Evolutionary conservation across 2,888 invertebrate genomes (phyloP).

Genomic region (Tuberolachnus salignus): DNA sequence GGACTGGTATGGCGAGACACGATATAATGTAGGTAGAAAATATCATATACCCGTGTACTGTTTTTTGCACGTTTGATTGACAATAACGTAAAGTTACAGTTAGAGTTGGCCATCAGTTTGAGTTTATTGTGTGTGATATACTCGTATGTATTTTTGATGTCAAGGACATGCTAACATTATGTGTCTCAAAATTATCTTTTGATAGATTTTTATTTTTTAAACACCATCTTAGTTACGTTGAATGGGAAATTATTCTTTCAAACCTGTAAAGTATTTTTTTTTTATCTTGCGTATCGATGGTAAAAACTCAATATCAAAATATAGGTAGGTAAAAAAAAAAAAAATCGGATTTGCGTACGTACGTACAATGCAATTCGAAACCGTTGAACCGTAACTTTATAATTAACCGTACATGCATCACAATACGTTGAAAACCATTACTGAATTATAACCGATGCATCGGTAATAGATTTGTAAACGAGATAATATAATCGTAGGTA

Average conservation of each 20-base stretch:
- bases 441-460: neutral
- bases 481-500: neutral
- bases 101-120: neutral
- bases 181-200: constrained; percentile 5
- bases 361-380: neutral
- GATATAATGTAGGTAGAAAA: neutral
- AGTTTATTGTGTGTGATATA: neutral
- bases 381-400: constrained; percentile 17
- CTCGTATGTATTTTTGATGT: constrained; percentile 5
- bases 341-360: constrained; percentile 2
- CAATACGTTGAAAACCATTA: constrained; percentile 9
- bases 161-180: constrained; percentile 2
- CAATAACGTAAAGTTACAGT: neutral
- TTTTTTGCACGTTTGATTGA: neutral
- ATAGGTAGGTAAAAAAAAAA: constrained; percentile 18
- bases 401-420: constrained; percentile 36
- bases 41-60: neutral
- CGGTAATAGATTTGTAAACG: neutral
- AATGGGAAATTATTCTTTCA: neutral
- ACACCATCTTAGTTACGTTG: neutral
- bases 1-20: neutral
- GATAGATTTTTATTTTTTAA: constrained; percentile 12
- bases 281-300: neutral
- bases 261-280: neutral
- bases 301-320: neutral